A percentile compares a stretch with the other conserved stretches of the same genome.
Conservation (phyloP, 2,113 vertebrate genomes). For the Elaphurus davidianus region DNA sequence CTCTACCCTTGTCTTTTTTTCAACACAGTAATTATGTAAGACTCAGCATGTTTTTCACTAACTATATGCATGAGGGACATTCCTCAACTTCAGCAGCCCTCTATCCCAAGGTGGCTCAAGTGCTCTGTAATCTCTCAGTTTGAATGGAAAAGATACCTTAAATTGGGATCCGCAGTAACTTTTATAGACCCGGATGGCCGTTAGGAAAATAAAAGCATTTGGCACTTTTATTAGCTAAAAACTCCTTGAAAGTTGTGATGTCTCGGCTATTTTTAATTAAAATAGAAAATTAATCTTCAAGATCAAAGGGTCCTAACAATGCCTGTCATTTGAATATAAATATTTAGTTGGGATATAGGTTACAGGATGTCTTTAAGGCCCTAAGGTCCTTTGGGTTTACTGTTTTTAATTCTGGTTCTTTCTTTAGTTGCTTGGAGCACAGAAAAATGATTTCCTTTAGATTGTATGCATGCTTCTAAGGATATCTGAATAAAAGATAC, state of each 20-base stretch:
- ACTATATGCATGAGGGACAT: not conserved
- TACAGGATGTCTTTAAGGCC: conserved; percentile 30
- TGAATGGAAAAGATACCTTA: not conserved
- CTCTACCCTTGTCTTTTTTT: conserved; percentile 37
- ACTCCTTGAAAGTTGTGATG: not conserved
- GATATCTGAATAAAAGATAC: conserved; percentile 7
- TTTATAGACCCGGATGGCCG: not conserved
- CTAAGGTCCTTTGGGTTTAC: not conserved
- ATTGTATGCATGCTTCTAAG: not conserved
- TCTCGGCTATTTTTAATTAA: conserved; percentile 30
- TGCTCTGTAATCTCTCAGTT: not conserved
- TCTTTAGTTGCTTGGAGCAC: conserved; percentile 30
- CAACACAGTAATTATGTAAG: conserved; percentile 47
- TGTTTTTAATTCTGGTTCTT: conserved; percentile 45
- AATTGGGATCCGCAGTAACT: not conserved
- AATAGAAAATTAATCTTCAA: conserved; percentile 26
- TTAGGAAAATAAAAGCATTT: not conserved
- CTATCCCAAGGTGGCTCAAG: not conserved
- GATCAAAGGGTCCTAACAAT: conserved; percentile 31
- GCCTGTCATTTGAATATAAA: conserved; percentile 45
- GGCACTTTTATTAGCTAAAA: not conserved
- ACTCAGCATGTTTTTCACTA: conserved; percentile 60
- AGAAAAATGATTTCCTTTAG: conserved; percentile 17
- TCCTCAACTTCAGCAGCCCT: not conserved
- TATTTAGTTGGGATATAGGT: conserved; percentile 48